These are phyloP conservation scores for Sternarchorhynchus goeldii DNA, from an alignment of 2,797 vertebrate species.

Conservation along the genomic window DNA sequence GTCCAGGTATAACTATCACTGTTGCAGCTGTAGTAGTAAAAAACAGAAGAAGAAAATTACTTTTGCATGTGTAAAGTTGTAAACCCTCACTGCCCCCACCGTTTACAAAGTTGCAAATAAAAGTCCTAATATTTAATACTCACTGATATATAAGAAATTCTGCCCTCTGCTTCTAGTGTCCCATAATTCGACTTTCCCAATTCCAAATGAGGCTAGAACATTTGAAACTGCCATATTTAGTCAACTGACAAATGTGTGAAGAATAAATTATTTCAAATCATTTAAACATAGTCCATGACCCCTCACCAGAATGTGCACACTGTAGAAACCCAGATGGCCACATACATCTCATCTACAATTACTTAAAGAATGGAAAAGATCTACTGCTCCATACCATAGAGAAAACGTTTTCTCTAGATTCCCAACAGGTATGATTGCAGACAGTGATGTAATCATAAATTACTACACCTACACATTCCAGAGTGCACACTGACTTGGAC, in stretches of 20 bases:
- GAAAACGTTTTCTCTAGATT: not conserved
- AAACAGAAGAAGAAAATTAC: not conserved
- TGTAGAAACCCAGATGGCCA: not conserved
- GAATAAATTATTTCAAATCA: not conserved
- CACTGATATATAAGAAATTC: slow-evolving; percentile 70
- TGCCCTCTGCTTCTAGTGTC: slow-evolving; percentile 57
- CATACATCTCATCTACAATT: not conserved
- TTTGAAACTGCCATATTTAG: slow-evolving; percentile 58
- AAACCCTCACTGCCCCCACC: no score
- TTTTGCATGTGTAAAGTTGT: not conserved
- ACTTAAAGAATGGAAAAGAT: not conserved
- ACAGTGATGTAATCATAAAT: slow-evolving; percentile 1
- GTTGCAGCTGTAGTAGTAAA: slow-evolving; percentile 45
- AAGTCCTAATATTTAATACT: slow-evolving; percentile 51
- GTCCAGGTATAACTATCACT: slow-evolving; percentile 30
- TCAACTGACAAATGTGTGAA: slow-evolving; percentile 17
- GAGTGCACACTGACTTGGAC: not conserved
- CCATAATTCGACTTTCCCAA: slow-evolving; percentile 52
- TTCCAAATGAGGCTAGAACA: slow-evolving; percentile 61
- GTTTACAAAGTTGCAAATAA: not conserved
- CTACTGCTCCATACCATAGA: not conserved
- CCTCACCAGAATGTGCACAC: not conserved
- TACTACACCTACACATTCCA: slow-evolving; percentile 13
- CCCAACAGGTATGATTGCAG: not conserved
- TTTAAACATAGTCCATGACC: not conserved